Evolutionary conservation across 1,140 invertebrate genomes (phyloP).

Genomic region (Coelopa frigida): DNA sequence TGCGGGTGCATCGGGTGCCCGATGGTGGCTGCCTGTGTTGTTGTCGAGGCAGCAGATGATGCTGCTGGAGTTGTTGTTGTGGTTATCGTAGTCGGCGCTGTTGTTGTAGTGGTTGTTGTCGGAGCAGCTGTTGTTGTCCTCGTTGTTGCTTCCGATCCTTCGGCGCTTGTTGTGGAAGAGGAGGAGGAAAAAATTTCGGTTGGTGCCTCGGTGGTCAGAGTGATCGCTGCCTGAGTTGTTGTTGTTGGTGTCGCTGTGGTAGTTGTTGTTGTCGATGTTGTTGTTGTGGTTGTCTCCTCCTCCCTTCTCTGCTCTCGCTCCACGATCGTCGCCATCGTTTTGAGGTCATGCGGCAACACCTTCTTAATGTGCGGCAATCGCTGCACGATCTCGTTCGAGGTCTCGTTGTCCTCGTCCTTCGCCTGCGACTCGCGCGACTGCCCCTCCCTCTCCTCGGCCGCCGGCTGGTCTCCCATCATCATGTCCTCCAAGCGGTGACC

Average conservation of each 20-base stretch:
- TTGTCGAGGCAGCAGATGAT: background rate
- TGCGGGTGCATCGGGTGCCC: slow-evolving; percentile 29
- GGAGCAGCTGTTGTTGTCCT: slow-evolving; percentile 7
- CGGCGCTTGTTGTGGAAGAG: slow-evolving; percentile 1
- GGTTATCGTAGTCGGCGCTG: slow-evolving; percentile 3
- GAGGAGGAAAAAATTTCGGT: too few relatives aligned
- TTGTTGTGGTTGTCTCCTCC: slow-evolving; percentile 5
- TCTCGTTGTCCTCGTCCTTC: slow-evolving; percentile 26
- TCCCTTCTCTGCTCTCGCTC: slow-evolving; percentile 13
- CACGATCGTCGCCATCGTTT: slow-evolving; percentile 24
- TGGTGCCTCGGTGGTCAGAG: background rate
- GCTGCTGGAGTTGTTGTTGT: slow-evolving; percentile 5
- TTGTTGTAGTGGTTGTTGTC: slow-evolving; percentile 3
- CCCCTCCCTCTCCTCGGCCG: slow-evolving; percentile 13
- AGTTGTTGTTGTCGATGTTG: background rate
- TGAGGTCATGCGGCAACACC: slow-evolving; percentile 29
- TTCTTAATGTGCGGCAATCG: slow-evolving; percentile 38
- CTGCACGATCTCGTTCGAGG: slow-evolving; percentile 35
- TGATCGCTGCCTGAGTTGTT: slow-evolving; percentile 1
- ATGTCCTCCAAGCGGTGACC: slow-evolving; percentile 30
- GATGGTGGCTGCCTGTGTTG: slow-evolving; percentile 14
- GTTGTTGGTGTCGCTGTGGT: slow-evolving; percentile 8
- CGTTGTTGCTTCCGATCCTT: background rate
- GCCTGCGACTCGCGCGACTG: slow-evolving; percentile 20
- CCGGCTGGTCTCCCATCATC: slow-evolving; percentile 42